Conservation (phyloP, 2,888 invertebrate species). For the Ptilodon capucinus region DNA sequence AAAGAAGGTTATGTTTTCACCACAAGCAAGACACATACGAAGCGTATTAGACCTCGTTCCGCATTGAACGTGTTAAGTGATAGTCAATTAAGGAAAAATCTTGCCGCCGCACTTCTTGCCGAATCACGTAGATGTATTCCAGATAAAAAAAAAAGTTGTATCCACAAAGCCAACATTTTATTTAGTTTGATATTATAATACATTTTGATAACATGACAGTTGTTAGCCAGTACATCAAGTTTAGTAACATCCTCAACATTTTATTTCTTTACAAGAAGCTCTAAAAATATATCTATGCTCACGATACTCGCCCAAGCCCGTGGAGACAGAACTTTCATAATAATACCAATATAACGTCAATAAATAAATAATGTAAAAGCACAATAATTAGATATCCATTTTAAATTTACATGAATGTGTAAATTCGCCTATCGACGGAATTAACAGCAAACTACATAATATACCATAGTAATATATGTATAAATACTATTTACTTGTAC, state of each 20-base stretch:
- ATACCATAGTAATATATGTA: background rate
- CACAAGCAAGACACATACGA: too few relatives aligned
- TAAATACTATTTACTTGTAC: background rate
- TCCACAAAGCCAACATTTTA: conserved; percentile 63
- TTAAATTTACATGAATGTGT: conserved; percentile 28
- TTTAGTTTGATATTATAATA: conserved; percentile 54
- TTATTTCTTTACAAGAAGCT: conserved; percentile 52
- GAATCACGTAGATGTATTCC: background rate
- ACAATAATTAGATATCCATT: conserved; percentile 53
- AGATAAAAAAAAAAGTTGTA: conserved; percentile 23
- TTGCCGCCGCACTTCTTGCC: too few relatives aligned
- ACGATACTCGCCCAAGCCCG: conserved; percentile 14
- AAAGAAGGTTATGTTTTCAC: too few relatives aligned
- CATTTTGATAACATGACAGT: conserved; percentile 44
- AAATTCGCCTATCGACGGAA: background rate
- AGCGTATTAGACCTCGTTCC: too few relatives aligned
- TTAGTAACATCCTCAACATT: conserved; percentile 35
- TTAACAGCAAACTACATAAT: background rate
- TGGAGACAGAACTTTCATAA: conserved; percentile 50
- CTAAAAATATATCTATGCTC: conserved; percentile 33
- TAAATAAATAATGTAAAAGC: conserved; percentile 72
- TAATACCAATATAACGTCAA: conserved; percentile 68
- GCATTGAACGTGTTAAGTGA: too few relatives aligned
- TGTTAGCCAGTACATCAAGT: conserved; percentile 35
- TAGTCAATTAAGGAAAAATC: too few relatives aligned